Evolutionary conservation across 2,113 vertebrate genomes (phyloP).

Genomic region (Verasper variegatus): DNA sequence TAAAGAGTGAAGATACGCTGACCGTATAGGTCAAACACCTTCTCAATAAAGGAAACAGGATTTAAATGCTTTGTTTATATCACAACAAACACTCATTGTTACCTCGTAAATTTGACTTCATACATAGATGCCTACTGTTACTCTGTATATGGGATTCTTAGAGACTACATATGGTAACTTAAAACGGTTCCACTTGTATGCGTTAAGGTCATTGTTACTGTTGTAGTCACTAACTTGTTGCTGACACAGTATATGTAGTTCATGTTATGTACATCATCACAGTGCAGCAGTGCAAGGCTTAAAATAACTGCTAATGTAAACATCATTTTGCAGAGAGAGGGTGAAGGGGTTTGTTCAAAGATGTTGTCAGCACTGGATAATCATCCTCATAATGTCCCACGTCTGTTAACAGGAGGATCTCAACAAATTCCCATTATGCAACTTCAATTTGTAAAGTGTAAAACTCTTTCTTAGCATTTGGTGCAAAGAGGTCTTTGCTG

Average conservation of each 20-base stretch:
- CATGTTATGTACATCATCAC: background rate
- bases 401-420: background rate
- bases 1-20: slow-evolving; percentile 63
- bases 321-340: background rate
- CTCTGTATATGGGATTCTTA: background rate
- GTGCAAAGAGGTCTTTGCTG: too few relatives aligned
- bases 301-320: background rate
- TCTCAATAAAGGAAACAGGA: slow-evolving; percentile 25
- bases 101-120: background rate
- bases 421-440: background rate
- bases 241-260: background rate
- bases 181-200: too few relatives aligned
- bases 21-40: slow-evolving; percentile 34
- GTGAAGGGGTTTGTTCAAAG: background rate
- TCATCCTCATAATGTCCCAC: background rate
- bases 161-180: background rate
- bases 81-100: slow-evolving; percentile 23
- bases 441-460: background rate
- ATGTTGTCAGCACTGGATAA: background rate
- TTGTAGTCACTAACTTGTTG: background rate
- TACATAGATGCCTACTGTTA: background rate
- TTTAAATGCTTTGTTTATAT: slow-evolving; percentile 42
- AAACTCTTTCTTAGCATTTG: background rate
- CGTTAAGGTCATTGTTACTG: background rate
- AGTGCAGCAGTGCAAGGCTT: background rate